Percentiles rank a stretch among this genome's conserved stretches.
phyloP scores from a whole-genome alignment of 2,113 vertebrate species.

The Panurus biarmicus region DNA sequence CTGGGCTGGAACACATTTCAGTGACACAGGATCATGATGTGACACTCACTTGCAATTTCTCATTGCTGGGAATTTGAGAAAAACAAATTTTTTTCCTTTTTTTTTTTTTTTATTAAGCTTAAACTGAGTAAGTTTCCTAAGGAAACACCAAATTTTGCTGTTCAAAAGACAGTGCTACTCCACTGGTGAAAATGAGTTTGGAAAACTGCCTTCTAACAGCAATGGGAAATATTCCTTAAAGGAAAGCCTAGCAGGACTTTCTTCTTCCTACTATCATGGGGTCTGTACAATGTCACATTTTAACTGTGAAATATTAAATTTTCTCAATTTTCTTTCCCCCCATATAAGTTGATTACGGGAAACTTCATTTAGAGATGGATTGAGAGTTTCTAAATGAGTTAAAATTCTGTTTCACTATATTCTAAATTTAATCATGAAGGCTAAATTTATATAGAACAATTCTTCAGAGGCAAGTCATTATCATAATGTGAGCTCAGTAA shows the following conservation, averaged over 20 bases:
- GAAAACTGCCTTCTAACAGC: neutral
- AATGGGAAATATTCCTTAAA: neutral
- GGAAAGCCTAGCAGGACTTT: neutral
- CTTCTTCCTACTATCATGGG: neutral
- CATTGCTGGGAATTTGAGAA: neutral
- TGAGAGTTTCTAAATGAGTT: slow-evolving; percentile 23
- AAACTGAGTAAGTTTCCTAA: neutral
- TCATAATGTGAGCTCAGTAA: neutral
- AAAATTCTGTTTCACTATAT: slow-evolving; percentile 7
- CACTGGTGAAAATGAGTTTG: neutral
- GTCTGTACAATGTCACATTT: neutral
- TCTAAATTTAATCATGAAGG: slow-evolving; percentile 25
- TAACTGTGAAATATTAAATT: slow-evolving; percentile 1
- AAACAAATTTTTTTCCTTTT: neutral
- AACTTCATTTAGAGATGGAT: slow-evolving; percentile 25
- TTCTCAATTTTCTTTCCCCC: neutral
- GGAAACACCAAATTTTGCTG: neutral
- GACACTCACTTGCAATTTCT: neutral
- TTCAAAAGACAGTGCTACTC: neutral
- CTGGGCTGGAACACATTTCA: neutral
- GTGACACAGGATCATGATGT: neutral
- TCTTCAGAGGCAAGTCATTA: slow-evolving; percentile 9
- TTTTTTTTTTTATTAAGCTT: neutral
- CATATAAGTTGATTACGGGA: neutral
- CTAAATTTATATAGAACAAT: slow-evolving; percentile 21